Evolutionary conservation across 2,888 invertebrate genomes (phyloP), one percentile per base, ranked within the genome.

Genomic region (Plemyria rubiginata): DNA sequence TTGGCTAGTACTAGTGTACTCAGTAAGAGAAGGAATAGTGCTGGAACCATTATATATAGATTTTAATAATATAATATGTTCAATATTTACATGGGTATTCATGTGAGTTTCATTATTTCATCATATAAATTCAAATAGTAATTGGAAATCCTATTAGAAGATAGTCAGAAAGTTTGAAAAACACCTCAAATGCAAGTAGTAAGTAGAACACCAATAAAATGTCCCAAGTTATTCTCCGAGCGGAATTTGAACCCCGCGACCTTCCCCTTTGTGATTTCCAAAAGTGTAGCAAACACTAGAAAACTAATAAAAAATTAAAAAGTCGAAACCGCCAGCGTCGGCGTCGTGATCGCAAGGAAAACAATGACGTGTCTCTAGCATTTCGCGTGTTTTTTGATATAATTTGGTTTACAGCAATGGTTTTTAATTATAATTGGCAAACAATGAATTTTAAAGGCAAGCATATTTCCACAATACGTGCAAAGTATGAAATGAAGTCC

Each of bases 321-420:
- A n/a, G n/a, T n/a, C n/a, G n/a, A n/a, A n/a, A n/a, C n/a, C n/a
- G n/a, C n/a, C n/a, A n/a, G n/a, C n/a, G n/a, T 71, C 75, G 72
- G 66, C 70, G 51, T 6, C 29, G 48, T 22, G 22, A n/a, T 15
- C 49, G 67, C 61, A 66, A 66, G 65, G 28, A 51, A 72, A 77
- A 71, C 76, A 81, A 74, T 87, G 88, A 88, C 88, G 88, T 88
- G 89, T 88, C 61, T 9, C 16, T 12, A 67, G 46, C 38, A 63
- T 9, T 57, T 32, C 40, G 8, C 13, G 36, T 0, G n/a, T 38
- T 36, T 29, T 5, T 22, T 22, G 22, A 2, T 22, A 2, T 22
- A 22, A 15, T 15, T 45, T 45, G 7, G 0, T 13, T 13, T 45
- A 7, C 16, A 45, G 15, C 2, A 15, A 15, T 8, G 8, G 4